These are phyloP conservation scores for Gastrophysa polygoni DNA, from an alignment of 2,888 invertebrate genomes.

Conservation along the genomic window DNA sequence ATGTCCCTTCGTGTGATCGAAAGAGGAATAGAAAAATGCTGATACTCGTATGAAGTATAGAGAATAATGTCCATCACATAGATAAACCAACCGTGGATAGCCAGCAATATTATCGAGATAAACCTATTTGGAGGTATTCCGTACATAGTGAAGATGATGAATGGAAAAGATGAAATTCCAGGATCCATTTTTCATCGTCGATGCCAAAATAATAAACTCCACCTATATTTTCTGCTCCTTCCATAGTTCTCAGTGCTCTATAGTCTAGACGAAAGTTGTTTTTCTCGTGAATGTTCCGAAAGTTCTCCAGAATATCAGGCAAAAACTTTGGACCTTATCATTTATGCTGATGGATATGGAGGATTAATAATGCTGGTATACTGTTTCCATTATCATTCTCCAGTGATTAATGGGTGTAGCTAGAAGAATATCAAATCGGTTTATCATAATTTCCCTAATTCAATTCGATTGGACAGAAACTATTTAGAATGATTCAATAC, in stretches of 20 bases:
- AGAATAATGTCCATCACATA: too few species aligned
- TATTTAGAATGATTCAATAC: too few species aligned
- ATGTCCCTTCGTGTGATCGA: too few species aligned
- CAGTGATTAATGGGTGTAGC: not conserved
- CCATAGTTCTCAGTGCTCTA: not conserved
- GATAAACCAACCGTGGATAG: too few species aligned
- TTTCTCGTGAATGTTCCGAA: not conserved
- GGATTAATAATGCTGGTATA: not conserved
- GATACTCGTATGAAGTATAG: too few species aligned
- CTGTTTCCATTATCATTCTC: not conserved
- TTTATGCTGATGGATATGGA: not conserved
- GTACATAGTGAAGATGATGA: too few species aligned
- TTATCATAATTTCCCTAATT: too few species aligned
- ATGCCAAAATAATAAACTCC: not conserved
- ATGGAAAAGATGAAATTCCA: not conserved
- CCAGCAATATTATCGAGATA: too few species aligned
- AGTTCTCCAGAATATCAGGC: not conserved
- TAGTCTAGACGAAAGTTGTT: not conserved
- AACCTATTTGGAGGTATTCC: too few species aligned
- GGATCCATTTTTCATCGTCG: not conserved
- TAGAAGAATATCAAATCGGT: not conserved
- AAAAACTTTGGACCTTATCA: not conserved
- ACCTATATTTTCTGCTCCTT: not conserved
- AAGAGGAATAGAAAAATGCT: too few species aligned
- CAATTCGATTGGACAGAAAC: too few species aligned